Base-by-base conservation (phyloP, 2,888 invertebrate species). In the Oxyteleia sp. region DNA sequence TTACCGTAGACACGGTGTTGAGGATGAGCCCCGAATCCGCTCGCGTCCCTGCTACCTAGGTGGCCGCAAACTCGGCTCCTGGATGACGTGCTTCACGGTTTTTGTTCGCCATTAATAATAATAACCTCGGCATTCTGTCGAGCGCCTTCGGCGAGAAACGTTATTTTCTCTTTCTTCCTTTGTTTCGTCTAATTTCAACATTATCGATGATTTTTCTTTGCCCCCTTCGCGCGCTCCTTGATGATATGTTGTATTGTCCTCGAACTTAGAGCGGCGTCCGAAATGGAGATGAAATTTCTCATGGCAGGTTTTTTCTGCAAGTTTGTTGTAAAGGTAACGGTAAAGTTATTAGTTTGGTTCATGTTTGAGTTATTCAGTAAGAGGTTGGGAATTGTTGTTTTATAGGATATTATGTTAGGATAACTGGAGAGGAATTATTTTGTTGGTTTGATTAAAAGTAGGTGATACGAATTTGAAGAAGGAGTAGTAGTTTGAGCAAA, bases 101-200 rank as follows among this genome's bases (percentile, higher is more conserved):
- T 90, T 91, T 90, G 87, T 90, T 82, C 88, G 89, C 86, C 90
- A 90, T 90, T 90, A 90, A 90, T 91, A 90, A 90, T 87, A 88
- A 90, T 87, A 85, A 86, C 74, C 66, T 81, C 59, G 81, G 76
- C 69, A 79, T 84, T 86, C 79, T 80, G 86, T 84, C 84, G 85
- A 84, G 85, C 78, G 83, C 78, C 74, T 78, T 64, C 53, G 84
- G 63, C 75, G 81, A 81, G 78, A 84, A 84, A 78, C 69, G 45
- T 57, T 59, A 29, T 76, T 75, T 74, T 57, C 71, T 82, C 57
- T 71, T 61, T 79, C 82, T 47, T n/a, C 78, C 82, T 84, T 75
- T 81, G 59, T 63, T 74, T 79, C 47, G 66, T 18, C 51, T 38
- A 59, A 76, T 72, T 66, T 71, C 63, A 45, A 43, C 38, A 66